Conservation (phyloP, 2,888 invertebrate species). For the Caenorhabditis sp. region DNA sequence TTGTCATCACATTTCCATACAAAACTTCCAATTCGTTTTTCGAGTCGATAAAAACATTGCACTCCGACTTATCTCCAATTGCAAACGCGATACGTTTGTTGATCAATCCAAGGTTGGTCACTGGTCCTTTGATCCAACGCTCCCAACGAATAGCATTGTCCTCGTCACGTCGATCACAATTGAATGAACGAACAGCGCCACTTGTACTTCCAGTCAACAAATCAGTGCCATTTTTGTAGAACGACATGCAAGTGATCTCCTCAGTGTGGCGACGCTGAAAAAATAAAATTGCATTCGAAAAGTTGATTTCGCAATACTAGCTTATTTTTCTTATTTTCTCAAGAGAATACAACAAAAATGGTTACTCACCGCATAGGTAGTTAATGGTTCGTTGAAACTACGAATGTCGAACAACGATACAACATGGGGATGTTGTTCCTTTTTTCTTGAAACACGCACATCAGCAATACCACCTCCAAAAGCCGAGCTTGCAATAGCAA, state of each 20-base stretch:
- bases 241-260: constrained; percentile 28
- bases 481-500: constrained; percentile 43
- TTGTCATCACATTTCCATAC: constrained; percentile 12
- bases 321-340: background rate
- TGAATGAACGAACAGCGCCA: constrained; percentile 18
- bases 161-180: constrained; percentile 23
- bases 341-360: background rate
- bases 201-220: constrained; percentile 28
- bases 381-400: constrained; percentile 27
- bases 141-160: constrained; percentile 33
- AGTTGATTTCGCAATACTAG: background rate
- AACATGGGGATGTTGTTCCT: constrained; percentile 20
- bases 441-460: constrained; percentile 24
- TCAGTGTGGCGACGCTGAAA: constrained; percentile 5
- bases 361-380: constrained; percentile 25
- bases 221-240: constrained; percentile 34
- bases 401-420: constrained; percentile 45
- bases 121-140: constrained; percentile 13
- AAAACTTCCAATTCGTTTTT: constrained; percentile 16
- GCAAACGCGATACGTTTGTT: constrained; percentile 28
- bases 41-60: constrained; percentile 16
- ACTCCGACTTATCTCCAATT: constrained; percentile 6
- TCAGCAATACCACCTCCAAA: constrained; percentile 33
- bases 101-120: constrained; percentile 26
- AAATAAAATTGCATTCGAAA: background rate